phyloP scores from a whole-genome alignment of 2,888 invertebrate genomes.

The Ochropacha duplaris region DNA sequence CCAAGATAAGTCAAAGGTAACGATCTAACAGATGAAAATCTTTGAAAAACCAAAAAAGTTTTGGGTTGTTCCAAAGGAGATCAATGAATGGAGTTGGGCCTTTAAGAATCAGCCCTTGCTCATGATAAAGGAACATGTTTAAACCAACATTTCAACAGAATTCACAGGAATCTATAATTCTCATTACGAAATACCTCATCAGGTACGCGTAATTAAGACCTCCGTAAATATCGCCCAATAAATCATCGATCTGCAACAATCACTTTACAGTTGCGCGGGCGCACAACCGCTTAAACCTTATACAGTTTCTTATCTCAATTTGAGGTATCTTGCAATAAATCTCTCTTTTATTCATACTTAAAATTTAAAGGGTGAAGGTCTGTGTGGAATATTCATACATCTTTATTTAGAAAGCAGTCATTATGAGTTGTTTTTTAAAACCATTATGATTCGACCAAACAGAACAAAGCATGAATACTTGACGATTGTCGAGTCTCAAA shows the following conservation, averaged over 20 bases:
- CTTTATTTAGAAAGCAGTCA: not conserved
- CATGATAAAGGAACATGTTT: not conserved
- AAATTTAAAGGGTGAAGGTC: not conserved
- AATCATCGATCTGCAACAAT: constrained; percentile 7
- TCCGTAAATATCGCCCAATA: not conserved
- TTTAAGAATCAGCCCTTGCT: not conserved
- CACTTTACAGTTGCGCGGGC: constrained; percentile 30
- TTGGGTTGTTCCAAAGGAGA: not conserved
- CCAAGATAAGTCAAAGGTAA: not conserved
- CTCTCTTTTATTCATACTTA: constrained; percentile 34
- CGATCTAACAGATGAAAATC: not conserved
- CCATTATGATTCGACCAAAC: not conserved
- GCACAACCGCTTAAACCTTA: constrained; percentile 42
- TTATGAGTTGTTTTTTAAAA: not conserved
- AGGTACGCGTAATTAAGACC: not conserved
- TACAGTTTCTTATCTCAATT: constrained; percentile 52
- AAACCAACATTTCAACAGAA: not conserved
- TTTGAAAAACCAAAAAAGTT: too few relatives aligned
- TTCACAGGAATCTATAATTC: not conserved
- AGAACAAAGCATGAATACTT: not conserved
- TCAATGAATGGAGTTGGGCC: not conserved
- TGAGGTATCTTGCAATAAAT: constrained; percentile 41
- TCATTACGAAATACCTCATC: not conserved
- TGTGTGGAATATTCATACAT: not conserved
- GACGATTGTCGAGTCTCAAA: not conserved